Conservation (phyloP, 2,888 invertebrate genomes). For the Geophilus truncorum region DNA sequence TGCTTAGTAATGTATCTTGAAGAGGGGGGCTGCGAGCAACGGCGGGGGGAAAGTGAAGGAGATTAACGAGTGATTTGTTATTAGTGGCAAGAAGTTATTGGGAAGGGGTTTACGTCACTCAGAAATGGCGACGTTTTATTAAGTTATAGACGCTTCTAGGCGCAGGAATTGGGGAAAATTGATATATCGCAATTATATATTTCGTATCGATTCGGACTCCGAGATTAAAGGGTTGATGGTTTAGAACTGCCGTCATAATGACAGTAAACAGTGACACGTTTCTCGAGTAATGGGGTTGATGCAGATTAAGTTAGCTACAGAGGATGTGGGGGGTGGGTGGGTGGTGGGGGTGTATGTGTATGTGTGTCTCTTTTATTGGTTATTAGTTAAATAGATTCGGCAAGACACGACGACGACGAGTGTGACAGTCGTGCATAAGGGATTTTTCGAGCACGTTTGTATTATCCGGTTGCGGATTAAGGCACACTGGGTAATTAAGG, state of each 20-base stretch:
- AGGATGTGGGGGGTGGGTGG: too few species aligned
- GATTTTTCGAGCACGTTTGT: constrained; percentile 16
- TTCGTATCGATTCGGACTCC: neutral
- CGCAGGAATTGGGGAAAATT: neutral
- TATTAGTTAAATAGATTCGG: constrained; percentile 18
- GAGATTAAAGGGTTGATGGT: constrained; percentile 4
- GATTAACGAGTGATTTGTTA: constrained; percentile 17
- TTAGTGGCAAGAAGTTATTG: constrained; percentile 17
- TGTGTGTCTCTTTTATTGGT: neutral
- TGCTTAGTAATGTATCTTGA: constrained; percentile 13
- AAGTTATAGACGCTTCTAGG: neutral
- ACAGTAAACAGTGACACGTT: constrained; percentile 6
- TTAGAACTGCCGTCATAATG: neutral
- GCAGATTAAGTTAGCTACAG: constrained; percentile 6
- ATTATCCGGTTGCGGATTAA: constrained; percentile 16
- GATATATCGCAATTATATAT: neutral
- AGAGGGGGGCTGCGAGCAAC: neutral
- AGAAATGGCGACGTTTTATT: neutral
- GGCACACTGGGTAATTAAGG: neutral
- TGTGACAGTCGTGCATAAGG: constrained; percentile 15
- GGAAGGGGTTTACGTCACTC: neutral
- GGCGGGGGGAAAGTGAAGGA: constrained; percentile 2
- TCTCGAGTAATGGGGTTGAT: constrained; percentile 5
- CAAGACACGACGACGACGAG: constrained; percentile 8
- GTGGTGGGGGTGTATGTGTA: neutral